Evolutionary conservation across 2,797 vertebrate genomes (phyloP), one percentile per base, ranked within the genome.

Genomic region (Diceros bicornis): DNA sequence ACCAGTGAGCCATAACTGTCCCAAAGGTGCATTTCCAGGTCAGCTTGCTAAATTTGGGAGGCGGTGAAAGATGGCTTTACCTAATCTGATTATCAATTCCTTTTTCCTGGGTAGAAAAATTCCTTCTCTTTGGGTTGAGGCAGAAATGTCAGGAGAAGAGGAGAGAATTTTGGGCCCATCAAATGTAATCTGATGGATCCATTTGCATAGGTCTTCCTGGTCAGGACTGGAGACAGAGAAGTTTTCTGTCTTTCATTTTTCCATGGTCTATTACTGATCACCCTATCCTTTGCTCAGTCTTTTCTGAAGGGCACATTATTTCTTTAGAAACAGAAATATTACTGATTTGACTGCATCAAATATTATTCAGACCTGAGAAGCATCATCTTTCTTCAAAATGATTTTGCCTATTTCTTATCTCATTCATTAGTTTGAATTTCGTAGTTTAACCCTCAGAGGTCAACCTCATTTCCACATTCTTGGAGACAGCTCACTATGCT

Each of bases 401-500:
- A 34, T 72, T 83, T 79, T 91, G 41, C n/a, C 20, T 71, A 57
- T 71, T 82, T 59, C 32, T 64, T 69, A 69, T 59, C 37, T 95
- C 52, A 21, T 91, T 79, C 23, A 17, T 68, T 75, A 75, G n/a
- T 69, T 74, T 79, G 41, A 17, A 61, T 84, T 94, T 88, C 64
- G 66, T 21, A 64, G 16, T 79, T 94, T 52, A 95, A 47, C 32
- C 89, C 6, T 92, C 72, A 81, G 57, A 74, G 20, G 52, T 75
- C 47, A 89, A 66, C 18, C 20, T 82, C 32, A n/a, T 59, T 81
- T 66, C 88, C 50, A 87, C 20, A n/a, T 89, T 95, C 85, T 92
- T 71, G 8, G 64, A 47, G 23, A 55, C 16, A 69, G 27, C 8
- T 92, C 62, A 52, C 18, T 74, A 10, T 62, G 64, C 12, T 81